Conservation (phyloP, 2,113 vertebrate genomes). For the Nestor notabilis region DNA sequence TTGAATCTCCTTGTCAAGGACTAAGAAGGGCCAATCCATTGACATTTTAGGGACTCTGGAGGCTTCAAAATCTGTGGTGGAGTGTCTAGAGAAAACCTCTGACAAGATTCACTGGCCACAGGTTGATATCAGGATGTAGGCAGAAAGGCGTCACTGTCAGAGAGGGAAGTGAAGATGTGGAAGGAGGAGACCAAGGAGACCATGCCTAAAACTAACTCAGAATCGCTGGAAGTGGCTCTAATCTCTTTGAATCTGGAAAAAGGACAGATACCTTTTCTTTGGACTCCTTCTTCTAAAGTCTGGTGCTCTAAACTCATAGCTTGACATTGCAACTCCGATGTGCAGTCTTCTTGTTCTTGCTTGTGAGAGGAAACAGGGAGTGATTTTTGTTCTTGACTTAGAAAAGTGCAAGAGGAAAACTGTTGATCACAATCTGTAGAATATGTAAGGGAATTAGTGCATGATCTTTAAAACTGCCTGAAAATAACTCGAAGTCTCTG, state of each 20-base stretch:
- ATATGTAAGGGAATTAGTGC: background rate
- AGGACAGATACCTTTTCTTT: background rate
- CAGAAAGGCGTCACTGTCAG: background rate
- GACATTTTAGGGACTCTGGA: background rate
- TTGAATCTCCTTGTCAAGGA: background rate
- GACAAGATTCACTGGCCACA: background rate
- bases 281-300: background rate
- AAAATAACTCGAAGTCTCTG: conserved; percentile 31
- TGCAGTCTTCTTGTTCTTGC: background rate
- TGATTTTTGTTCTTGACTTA: background rate
- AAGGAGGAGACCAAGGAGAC: background rate
- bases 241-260: background rate
- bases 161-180: background rate
- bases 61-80: background rate
- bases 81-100: background rate
- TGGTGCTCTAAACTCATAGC: background rate
- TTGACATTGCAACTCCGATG: background rate
- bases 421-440: background rate
- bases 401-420: background rate
- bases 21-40: background rate
- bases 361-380: background rate
- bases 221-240: background rate
- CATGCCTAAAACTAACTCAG: background rate
- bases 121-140: background rate
- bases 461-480: conserved; percentile 11